These are phyloP conservation scores for Hydractinia echinata DNA, from an alignment of 30 jellyfish, hydroid and myxozoan genomes.

Conservation along the genomic window DNA sequence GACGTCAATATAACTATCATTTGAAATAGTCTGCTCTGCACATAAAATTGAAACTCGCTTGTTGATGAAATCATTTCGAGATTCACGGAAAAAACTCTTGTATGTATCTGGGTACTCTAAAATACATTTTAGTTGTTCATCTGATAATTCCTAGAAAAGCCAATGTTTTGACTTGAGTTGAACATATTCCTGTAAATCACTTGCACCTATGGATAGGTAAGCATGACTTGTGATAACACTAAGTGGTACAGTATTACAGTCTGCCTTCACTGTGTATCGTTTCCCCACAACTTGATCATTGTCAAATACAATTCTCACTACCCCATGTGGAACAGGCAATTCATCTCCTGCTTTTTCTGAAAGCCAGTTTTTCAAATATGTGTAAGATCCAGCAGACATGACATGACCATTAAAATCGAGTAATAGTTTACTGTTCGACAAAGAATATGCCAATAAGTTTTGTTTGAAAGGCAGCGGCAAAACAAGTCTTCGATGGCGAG, in stretches of 20 bases:
- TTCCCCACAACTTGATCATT: slow-evolving; percentile 47
- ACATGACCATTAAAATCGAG: slow-evolving; percentile 13
- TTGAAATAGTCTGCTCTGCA: background rate
- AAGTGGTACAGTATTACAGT: slow-evolving; percentile 24
- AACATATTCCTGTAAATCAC: background rate
- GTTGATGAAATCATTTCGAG: slow-evolving; percentile 15
- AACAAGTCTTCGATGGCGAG: background rate
- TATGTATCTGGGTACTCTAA: background rate
- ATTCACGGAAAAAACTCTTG: background rate
- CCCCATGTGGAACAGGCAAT: slow-evolving; percentile 15
- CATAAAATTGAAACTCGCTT: slow-evolving; percentile 2
- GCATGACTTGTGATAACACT: slow-evolving; percentile 43
- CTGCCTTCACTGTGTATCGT: slow-evolving; percentile 25
- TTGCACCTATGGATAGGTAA: background rate
- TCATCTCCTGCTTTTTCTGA: slow-evolving; percentile 5
- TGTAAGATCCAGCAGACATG: slow-evolving; percentile 32
- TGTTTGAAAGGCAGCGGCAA: slow-evolving; percentile 18
- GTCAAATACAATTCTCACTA: slow-evolving; percentile 28
- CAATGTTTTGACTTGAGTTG: slow-evolving; percentile 14
- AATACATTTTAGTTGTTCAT: background rate
- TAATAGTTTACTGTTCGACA: slow-evolving; percentile 7
- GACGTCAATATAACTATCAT: background rate
- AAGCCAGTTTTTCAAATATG: slow-evolving; percentile 27
- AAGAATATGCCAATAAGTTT: background rate
- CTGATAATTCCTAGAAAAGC: slow-evolving; percentile 12